Conservation (phyloP, 2,113 vertebrate genomes). For the Camelus bactrianus region DNA sequence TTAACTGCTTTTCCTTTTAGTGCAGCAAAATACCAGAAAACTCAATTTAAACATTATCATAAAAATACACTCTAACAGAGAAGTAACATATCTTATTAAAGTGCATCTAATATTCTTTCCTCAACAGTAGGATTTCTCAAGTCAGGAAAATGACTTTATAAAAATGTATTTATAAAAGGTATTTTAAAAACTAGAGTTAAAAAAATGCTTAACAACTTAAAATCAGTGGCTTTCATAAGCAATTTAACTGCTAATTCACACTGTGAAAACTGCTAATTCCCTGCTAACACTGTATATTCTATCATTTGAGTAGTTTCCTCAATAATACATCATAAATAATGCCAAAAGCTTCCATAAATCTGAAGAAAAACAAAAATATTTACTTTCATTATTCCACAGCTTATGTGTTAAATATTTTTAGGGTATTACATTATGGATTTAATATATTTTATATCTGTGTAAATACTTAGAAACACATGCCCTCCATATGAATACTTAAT, state of each 20-base stretch:
- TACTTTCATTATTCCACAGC: neutral
- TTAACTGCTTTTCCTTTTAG: constrained; percentile 33
- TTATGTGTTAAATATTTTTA: neutral
- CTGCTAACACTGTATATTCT: neutral
- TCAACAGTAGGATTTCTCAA: constrained; percentile 22
- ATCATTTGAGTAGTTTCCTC: neutral
- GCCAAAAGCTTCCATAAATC: neutral
- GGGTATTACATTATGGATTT: constrained; percentile 10
- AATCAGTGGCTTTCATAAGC: neutral
- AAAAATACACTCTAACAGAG: constrained; percentile 47
- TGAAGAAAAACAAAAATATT: constrained; percentile 1
- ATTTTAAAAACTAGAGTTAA: neutral
- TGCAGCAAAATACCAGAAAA: constrained; percentile 48
- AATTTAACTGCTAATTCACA: constrained; percentile 41
- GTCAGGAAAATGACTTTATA: constrained; percentile 42
- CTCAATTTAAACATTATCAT: constrained; percentile 43
- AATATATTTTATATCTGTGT: neutral
- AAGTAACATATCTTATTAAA: constrained; percentile 46
- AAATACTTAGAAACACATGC: constrained; percentile 19
- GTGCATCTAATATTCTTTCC: neutral
- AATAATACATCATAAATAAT: constrained; percentile 41
- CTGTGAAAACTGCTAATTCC: constrained; percentile 19
- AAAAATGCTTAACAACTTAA: neutral
- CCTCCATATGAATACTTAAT: constrained; percentile 22
- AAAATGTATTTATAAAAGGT: constrained; percentile 24